Base-by-base conservation (phyloP, 1,140 invertebrate genomes). In the Zaprionus africanus region DNA sequence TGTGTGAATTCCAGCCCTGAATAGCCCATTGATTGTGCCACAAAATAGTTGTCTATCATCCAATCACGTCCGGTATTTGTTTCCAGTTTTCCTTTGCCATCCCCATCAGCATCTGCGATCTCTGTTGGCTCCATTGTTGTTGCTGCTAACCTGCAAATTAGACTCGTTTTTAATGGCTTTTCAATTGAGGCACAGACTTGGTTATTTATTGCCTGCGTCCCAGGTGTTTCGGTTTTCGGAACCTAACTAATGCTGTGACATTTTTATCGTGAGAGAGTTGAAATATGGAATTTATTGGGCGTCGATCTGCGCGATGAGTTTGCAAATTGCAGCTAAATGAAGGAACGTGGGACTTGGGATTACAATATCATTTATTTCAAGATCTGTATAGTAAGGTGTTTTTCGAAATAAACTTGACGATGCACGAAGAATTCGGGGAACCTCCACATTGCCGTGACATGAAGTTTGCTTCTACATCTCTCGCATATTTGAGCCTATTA, bases 31-130 rank as follows among this genome's bases (percentile, higher is more conserved):
- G 84, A 87, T 87, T 88, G 84, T 70, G 61, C 54, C 28, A 68
- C 66, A 65, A 79, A 85, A 86, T 82, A 81, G 76, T 90, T 81
- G 71, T 84, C 78, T 90, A 88, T 88, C 85, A 90, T 90, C 85
- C 85, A 90, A 88, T 88, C 82, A 90, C 76, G 85, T 90, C 85
- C 85, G 85, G 81, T 88, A 79, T 90, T 85, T 81, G 69, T 85
- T 61, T 78, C 77, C 69, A 74, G 66, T 64, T 77, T 67, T 15
- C 19, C 11, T 36, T 22, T 41, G 46, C 54, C 56, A 73, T 38
- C 41, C 6, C 7, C n/a, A 5, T 17, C n/a, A 46, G 41, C 26
- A 53, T 63, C 36, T 57, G 46, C 15, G 43, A 46, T 72, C 36
- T 34, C 22, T 15, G 61, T 53, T n/a, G 53, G 26, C 17, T 28